Evolutionary conservation across 1,140 invertebrate species (phyloP), one percentile per base, ranked within the genome.

Genomic region (Brachystomella parvula): DNA sequence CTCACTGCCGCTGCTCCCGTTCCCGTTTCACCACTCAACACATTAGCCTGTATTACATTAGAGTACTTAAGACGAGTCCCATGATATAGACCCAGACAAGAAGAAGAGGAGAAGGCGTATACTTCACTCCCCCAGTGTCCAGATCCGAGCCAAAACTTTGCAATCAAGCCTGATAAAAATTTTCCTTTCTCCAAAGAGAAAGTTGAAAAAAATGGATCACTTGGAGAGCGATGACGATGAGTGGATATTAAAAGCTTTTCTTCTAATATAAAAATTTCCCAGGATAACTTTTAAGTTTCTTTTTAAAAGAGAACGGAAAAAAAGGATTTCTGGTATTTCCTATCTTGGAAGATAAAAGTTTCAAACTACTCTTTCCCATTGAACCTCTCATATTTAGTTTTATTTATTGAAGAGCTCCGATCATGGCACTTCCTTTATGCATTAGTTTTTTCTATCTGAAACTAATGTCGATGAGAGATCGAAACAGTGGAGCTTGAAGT

Each of bases 101-200:
- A 17, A 26, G 26, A 61, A 44, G 63, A 35, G 53, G 64, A 64
- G 65, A 70, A 64, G 63, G 64, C 62, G 65, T 56, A 62, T 64
- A 61, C 64, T 64, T 70, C 39, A 17, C 12, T 35, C 32, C 3
- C 29, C n/a, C n/a, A 49, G 47, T 19, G 33, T 60, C 33, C 62
- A n/a, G n/a, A n/a, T n/a, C n/a, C 31, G 29, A 47, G 44, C 62
- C 56, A 65, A 59, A 70, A 70, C 69, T 70, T 70, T 70, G 69
- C 69, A 70, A 70, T 70, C 69, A 70, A 65, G 62, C 19, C 62
- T 67, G 69, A 70, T 70, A 70, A 70, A 70, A 67, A 61, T 67
- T 64, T 33, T 28, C 61, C 61, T 29, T 24, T 33, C 17, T 29
- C 47, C 12, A 19, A 49, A 47, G 33, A 64, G 6, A 31, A 47